Evolutionary conservation across 1,140 invertebrate species (phyloP).

Genomic region (Cylas formicarius): DNA sequence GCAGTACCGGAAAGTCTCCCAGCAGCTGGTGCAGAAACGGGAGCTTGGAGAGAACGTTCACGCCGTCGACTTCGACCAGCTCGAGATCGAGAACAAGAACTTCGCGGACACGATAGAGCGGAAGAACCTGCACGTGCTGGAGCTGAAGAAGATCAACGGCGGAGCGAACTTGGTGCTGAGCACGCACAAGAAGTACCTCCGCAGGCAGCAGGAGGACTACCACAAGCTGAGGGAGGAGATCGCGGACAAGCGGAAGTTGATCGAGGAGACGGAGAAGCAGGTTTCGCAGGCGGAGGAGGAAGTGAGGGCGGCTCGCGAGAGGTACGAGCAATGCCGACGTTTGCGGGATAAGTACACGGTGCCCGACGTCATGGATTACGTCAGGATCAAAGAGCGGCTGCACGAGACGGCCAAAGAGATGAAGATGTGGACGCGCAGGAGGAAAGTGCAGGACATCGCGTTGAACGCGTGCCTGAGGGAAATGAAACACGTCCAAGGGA

Average conservation of each 20-base stretch:
- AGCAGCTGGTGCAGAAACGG: conserved; percentile 37
- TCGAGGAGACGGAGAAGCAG: conserved; percentile 24
- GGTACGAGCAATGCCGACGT: conserved; percentile 26
- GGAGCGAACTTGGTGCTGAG: conserved; percentile 31
- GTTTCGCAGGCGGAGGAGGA: conserved; percentile 21
- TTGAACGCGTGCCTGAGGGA: conserved; percentile 26
- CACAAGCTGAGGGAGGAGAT: conserved; percentile 23
- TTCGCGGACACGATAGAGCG: conserved; percentile 40
- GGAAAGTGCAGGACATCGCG: conserved; percentile 39
- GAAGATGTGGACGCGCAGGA: conserved; percentile 45
- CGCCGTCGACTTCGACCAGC: conserved; percentile 44
- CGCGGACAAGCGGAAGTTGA: conserved; percentile 21
- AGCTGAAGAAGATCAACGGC: conserved; percentile 43
- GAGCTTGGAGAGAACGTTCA: conserved; percentile 42
- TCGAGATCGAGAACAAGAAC: conserved; percentile 43
- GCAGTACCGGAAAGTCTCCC: conserved; percentile 35
- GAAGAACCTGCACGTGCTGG: conserved; percentile 38
- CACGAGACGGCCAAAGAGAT: conserved; percentile 44
- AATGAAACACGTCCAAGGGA: conserved; percentile 33
- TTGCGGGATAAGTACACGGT: conserved; percentile 31
- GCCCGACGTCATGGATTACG: conserved; percentile 50
- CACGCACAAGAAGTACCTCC: conserved; percentile 31
- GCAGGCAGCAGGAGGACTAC: conserved; percentile 26
- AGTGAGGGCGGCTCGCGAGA: conserved; percentile 20
- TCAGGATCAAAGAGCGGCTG: conserved; percentile 46